Evolutionary conservation across 2,888 invertebrate genomes (phyloP), one percentile per base, ranked within the genome.

Genomic region (Neocrepidodera transversa): DNA sequence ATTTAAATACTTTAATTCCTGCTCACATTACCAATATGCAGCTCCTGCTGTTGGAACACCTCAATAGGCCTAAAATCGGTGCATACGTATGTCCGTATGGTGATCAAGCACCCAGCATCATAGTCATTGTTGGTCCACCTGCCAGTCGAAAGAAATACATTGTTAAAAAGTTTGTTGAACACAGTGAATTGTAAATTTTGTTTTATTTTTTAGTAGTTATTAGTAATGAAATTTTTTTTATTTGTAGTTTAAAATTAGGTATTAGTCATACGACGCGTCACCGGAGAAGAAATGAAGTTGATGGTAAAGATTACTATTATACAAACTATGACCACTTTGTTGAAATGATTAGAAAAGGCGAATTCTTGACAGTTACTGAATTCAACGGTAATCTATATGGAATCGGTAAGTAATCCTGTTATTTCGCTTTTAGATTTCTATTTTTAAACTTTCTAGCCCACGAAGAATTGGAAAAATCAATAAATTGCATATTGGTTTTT

Each of bases 51-150:
- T 43, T 53, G 5, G 43, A 53, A 16, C 16, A 23, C 10, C 26
- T 52, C 5, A 40, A 40, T n/a, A 52, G 11, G 18, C 77, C 76
- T 0, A 68, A 71, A 35, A 73, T 80, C 45, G 76, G 74, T 45
- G 58, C 66, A 10, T 73, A 78, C 48, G 68, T 78, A 10, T 60
- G 72, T 13, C 79, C 81, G 1, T 76, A 74, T 36, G 78, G 79
- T 57, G 66, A 76, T 58, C 61, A 71, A 1, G 72, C 74, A 3
- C 76, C 76, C 11, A 76, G 78, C 1, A 69, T 82, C 16, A 71
- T 82, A 2, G 69, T 80, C 26, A 67, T 82, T 10, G 79, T 79
- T 13, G 82, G 82, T 11, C 79, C 81, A 5, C 75, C 74, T 2
- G 79, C 76, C 1, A 71, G 76, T 1, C 72, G 69, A 51, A 80